Evolutionary conservation across 2,797 vertebrate species (phyloP).

Genomic region (Erethizon dorsatum): DNA sequence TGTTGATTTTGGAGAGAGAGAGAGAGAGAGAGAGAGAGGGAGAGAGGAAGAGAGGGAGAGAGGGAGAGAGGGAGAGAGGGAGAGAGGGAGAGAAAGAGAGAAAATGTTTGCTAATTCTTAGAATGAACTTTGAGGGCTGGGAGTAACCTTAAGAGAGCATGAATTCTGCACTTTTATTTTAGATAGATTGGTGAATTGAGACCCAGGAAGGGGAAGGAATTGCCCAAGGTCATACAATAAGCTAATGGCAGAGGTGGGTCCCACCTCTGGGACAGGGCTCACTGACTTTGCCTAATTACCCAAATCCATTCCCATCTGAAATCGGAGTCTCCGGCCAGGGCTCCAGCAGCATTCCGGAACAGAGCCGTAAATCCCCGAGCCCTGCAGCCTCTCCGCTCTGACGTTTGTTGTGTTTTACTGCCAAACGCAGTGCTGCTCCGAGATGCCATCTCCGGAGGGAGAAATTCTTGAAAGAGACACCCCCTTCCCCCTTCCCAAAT

Average conservation of each 20-base stretch:
- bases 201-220: background rate
- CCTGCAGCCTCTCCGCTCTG: conserved; percentile 70
- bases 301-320: conserved; percentile 69
- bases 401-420: conserved; percentile 83
- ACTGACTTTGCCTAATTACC: conserved; percentile 63
- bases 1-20: background rate
- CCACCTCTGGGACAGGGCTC: conserved; percentile 46
- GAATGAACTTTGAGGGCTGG: background rate
- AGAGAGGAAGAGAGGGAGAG: background rate
- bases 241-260: background rate
- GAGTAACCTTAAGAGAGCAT: background rate
- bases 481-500: conserved; percentile 78
- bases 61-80: background rate
- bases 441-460: conserved; percentile 84
- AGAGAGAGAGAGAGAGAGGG: background rate
- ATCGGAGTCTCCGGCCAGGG: conserved; percentile 47
- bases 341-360: conserved; percentile 77
- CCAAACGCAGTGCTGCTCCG: conserved; percentile 75
- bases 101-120: conserved; percentile 17
- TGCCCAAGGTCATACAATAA: background rate
- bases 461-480: conserved; percentile 81
- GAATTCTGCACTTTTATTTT: background rate
- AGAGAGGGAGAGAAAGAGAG: too few relatives aligned
- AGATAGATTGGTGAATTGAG: background rate
- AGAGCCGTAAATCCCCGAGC: conserved; percentile 70